These are phyloP conservation scores for Cacoxenus indagator DNA, from an alignment of 2,888 invertebrate species.

Conservation along the genomic window DNA sequence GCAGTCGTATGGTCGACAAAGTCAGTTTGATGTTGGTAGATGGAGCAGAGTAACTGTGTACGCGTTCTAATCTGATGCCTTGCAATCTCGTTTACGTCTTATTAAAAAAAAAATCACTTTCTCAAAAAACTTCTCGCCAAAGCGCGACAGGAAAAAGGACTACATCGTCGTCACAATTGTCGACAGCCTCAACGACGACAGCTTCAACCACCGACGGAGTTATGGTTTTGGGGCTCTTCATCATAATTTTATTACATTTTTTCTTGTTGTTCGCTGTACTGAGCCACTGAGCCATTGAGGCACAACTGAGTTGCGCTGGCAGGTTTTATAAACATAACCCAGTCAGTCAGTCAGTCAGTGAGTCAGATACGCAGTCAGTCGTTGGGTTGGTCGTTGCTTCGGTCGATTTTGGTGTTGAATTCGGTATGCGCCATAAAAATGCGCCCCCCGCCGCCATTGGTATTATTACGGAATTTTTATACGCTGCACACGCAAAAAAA, in stretches of 20 bases:
- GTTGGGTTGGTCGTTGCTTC: too few species aligned
- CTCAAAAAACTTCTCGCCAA: not conserved
- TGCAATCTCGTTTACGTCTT: slow-evolving; percentile 59
- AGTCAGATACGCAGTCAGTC: too few species aligned
- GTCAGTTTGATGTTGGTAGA: not conserved
- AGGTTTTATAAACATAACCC: not conserved
- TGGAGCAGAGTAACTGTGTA: slow-evolving; percentile 2
- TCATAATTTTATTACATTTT: slow-evolving; percentile 1
- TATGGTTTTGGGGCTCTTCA: not conserved
- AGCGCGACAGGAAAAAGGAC: not conserved
- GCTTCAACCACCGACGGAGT: not conserved
- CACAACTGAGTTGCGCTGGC: not conserved
- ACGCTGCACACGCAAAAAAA: not conserved
- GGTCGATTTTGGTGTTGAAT: too few species aligned
- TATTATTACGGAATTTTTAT: not conserved
- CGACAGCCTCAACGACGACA: not conserved
- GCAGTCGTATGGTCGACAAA: slow-evolving; percentile 9
- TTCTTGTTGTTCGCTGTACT: not conserved
- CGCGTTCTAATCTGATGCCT: slow-evolving; percentile 25
- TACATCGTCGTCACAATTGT: not conserved
- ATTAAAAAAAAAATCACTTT: slow-evolving; percentile 35
- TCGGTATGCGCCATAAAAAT: not conserved
- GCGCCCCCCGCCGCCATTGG: not conserved
- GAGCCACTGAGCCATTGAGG: too few species aligned
- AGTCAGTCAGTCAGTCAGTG: not conserved